Evolutionary conservation across 1,140 invertebrate species (phyloP), one percentile per base, ranked within the genome.

Genomic region (Adelges cooleyi): DNA sequence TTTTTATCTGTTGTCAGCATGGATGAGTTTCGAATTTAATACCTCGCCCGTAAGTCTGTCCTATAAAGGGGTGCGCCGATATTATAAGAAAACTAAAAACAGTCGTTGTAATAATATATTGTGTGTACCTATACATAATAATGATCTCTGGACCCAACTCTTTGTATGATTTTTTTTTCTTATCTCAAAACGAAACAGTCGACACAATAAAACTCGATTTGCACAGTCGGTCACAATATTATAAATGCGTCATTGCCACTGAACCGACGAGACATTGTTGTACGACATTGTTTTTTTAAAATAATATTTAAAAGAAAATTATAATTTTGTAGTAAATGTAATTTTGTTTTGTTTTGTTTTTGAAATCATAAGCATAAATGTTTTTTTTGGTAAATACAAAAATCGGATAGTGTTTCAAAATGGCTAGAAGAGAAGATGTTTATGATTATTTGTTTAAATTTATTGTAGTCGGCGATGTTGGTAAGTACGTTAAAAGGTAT

Each of bases 401-500:
- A 2, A 3, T 9, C 6, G n/a, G 11, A 27, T 20, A 33, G 5
- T 18, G 27, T 46, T 48, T 25, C n/a, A 48, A 33, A 20, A 62
- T 62, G 56, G 18, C 56, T 15, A 46, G 40, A 27, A 44, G 18
- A 10, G 27, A 36, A 3, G 56, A 48, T 8, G 18, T 18, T 22
- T 62, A 62, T 15, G 40, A 62, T 13, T 62, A 62, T 22, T 62
- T 62, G 11, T 62, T 62, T 22, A 62, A 62, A 27, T 62, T 46
- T 13, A 62, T 62, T 15, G 56, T 62, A 4, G 42, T 62, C 9
- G 56, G 56, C 10, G 42, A 62, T 25, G 56, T 22, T 6, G 42
- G 56, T 62, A 22, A 62, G 56, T 59, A n/a, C n/a, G 3, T 11
- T n/a, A n/a, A n/a, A n/a, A n/a, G n/a, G n/a, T n/a, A n/a, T n/a